These are phyloP conservation scores for Chionodraco myersi DNA, from an alignment of 2,113 vertebrate species.

Conservation along the genomic window DNA sequence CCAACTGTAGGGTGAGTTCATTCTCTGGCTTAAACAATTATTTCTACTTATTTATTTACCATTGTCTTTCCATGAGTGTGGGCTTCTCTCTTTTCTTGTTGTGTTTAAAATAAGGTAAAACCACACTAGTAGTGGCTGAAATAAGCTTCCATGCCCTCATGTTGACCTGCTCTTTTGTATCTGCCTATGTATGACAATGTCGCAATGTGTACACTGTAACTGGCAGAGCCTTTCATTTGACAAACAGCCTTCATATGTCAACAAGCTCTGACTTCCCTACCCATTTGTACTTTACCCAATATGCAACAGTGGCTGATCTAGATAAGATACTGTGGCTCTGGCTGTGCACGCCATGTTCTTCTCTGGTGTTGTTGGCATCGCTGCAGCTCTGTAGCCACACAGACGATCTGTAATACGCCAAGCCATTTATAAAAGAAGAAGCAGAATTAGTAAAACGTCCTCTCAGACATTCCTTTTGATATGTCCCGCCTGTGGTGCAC, in stretches of 20 bases:
- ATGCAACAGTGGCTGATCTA: neutral
- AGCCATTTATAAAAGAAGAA: constrained; percentile 9
- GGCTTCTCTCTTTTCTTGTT: neutral
- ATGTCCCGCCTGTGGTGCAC: fast-evolving
- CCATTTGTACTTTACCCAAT: neutral
- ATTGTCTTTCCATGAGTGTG: neutral
- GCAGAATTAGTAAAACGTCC: constrained; percentile 35
- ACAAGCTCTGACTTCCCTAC: neutral
- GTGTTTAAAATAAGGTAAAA: neutral
- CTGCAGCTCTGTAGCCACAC: neutral
- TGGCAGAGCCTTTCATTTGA: constrained; percentile 11
- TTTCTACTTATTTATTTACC: too few species aligned
- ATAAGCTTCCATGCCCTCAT: neutral
- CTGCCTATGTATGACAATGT: neutral
- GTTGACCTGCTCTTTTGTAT: neutral
- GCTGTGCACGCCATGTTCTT: neutral
- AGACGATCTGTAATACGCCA: neutral
- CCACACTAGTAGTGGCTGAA: too few species aligned
- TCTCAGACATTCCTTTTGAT: constrained; percentile 34
- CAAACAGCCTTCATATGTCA: neutral
- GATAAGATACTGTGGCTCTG: neutral
- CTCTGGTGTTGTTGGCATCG: fast-evolving
- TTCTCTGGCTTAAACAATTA: neutral
- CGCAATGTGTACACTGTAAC: neutral
- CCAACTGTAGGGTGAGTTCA: constrained; percentile 59